Percentiles rank a stretch among this genome's conserved stretches.
phyloP scores from a whole-genome alignment of 53 echinoderm and acorn worm genomes.

The Echinarachnius parma region DNA sequence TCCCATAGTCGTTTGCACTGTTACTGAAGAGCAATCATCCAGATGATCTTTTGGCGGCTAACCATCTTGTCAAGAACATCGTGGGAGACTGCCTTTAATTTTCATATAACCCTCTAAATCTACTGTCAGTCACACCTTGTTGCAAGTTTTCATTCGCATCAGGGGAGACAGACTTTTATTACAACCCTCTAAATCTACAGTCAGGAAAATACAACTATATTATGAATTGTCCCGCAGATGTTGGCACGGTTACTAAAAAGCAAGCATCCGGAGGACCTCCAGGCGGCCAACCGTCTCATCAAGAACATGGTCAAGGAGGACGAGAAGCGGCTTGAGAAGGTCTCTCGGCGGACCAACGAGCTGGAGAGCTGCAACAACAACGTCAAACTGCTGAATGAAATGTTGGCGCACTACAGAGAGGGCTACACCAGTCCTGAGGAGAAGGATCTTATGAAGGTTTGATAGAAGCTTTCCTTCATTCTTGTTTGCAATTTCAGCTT shows the following conservation, averaged over 20 bases:
- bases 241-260: conserved; percentile 85
- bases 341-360: conserved; percentile 77
- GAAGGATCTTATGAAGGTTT: conserved; percentile 89
- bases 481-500: no score
- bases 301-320: conserved; percentile 99
- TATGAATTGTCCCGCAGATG: conserved; percentile 44
- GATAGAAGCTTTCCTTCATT: background rate
- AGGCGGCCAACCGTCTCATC: conserved; percentile 97
- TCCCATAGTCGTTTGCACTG: no score
- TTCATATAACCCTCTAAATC: no score
- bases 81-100: no score
- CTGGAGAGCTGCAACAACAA: conserved; percentile 94
- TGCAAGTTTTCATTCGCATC: no score
- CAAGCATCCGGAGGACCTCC: conserved; percentile 93
- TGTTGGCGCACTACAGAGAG: conserved; percentile 79
- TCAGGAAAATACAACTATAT: no score
- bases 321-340: conserved; percentile 87
- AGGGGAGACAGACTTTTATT: no score
- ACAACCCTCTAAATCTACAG: no score
- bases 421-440: conserved; percentile 81
- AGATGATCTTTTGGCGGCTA: no score
- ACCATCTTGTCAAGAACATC: no score
- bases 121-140: no score
- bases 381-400: conserved; percentile 89
- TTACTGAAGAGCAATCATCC: no score